Base-by-base conservation (phyloP, 2,797 vertebrate genomes). In the Kryptolebias ocellatus region DNA sequence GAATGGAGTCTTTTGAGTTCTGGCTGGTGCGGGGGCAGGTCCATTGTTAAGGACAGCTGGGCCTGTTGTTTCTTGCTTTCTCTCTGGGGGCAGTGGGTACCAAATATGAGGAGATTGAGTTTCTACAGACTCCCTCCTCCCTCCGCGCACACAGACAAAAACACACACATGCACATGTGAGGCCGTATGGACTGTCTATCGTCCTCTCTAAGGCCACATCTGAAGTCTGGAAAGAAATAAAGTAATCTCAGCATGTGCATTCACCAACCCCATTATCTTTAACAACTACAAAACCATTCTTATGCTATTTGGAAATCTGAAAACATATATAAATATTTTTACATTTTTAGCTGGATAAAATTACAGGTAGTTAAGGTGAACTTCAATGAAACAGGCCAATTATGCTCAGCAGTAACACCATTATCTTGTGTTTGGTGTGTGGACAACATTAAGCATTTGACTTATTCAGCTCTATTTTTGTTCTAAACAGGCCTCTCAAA, bases 21-120 rank as follows among this genome's bases (percentile, higher is more conserved):
- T 83, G 77, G 86, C 78, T 84, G 84, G 73, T 83, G 84, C 81
- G 87, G 80, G 39, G 83, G 87, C 69, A 84, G 87, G 76, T 83
- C 91, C 90, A 93, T 94, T 94, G 93, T 94, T 90, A 71, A 83
- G 88, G 93, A 94, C 93, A 95, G 92, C 92, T 94, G 94, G 92
- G 87, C 88, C 91, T 92, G 93, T 91, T 92, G 89, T 93, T 90
- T 88, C 80, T 89, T 78, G 70, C 85, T 82, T 83, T 90, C 83
- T 89, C 88, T 90, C 89, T 83, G 75, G 90, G 87, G 89, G 89
- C 80, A 80, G 84, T 86, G 89, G 89, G 91, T 90, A 91, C 87
- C 87, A 87, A 90, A 89, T 87, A 92, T 87, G 87, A 89, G 83
- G 85, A 87, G 89, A 93, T 94, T 86, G 90, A 85, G 91, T 92